These are phyloP conservation scores for Oscheius sp. DNA, from an alignment of 2,888 invertebrate genomes.

Conservation along the genomic window DNA sequence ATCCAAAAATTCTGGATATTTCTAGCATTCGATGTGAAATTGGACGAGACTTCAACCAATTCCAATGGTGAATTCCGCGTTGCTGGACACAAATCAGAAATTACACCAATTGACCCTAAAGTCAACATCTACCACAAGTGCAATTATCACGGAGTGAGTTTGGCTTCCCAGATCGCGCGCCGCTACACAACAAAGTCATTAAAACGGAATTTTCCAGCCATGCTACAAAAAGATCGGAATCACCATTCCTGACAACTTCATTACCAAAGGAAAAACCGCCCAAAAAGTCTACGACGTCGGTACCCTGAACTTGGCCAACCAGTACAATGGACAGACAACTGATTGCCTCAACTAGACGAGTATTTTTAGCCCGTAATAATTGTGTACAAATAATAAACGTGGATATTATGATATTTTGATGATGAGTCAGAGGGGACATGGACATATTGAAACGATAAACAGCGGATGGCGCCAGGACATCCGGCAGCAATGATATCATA, in stretches of 20 bases:
- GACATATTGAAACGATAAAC: neutral
- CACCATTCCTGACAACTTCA: constrained; percentile 58
- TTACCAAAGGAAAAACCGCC: constrained; percentile 51
- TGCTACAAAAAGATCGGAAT: constrained; percentile 63
- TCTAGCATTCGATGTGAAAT: constrained; percentile 53
- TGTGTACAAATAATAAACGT: neutral
- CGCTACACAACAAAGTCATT: too few relatives aligned
- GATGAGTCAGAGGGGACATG: neutral
- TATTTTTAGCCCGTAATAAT: neutral
- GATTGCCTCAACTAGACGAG: constrained; percentile 52
- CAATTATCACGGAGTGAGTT: constrained; percentile 41
- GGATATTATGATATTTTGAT: neutral
- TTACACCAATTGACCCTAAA: constrained; percentile 54
- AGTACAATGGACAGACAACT: constrained; percentile 59
- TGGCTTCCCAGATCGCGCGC: too few relatives aligned
- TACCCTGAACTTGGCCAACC: constrained; percentile 57
- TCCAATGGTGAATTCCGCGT: constrained; percentile 56
- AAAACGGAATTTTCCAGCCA: neutral
- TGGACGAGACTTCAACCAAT: constrained; percentile 47
- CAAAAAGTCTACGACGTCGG: constrained; percentile 56
- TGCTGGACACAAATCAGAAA: constrained; percentile 53
- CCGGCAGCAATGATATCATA: too few relatives aligned
- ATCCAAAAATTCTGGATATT: neutral
- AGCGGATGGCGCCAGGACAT: neutral
- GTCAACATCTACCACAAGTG: constrained; percentile 63